Conservation (phyloP, 2,888 invertebrate genomes). For the Meganola albula region DNA sequence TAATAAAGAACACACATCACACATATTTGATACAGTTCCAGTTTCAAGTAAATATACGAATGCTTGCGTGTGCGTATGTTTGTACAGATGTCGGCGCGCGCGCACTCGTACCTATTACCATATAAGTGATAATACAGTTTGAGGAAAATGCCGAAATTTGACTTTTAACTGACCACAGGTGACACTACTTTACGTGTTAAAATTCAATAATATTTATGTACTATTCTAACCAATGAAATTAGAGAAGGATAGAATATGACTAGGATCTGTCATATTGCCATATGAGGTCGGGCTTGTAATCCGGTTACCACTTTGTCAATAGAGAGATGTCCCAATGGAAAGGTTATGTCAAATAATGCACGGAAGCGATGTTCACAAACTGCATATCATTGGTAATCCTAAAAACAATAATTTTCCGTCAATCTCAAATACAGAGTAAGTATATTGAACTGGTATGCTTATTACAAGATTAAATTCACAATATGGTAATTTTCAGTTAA, state of each 20-base stretch:
- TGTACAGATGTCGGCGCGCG: conserved; percentile 49
- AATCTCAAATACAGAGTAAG: conserved; percentile 3
- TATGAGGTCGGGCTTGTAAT: conserved; percentile 21
- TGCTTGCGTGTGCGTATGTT: conserved; percentile 30
- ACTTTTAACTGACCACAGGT: conserved; percentile 41
- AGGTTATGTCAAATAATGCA: conserved; percentile 43
- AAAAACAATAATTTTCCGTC: neutral
- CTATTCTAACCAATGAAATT: conserved; percentile 9
- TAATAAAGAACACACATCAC: conserved; percentile 6
- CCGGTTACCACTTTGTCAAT: conserved; percentile 37
- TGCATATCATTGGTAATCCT: no score
- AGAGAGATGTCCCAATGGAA: conserved; percentile 35
- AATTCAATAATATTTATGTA: conserved; percentile 10
- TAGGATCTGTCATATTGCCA: conserved; percentile 22
- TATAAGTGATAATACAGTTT: conserved; percentile 55
- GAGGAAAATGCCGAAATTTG: conserved; percentile 61
- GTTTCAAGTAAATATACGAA: conserved; percentile 16
- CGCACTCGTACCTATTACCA: conserved; percentile 62
- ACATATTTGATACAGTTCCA: conserved; percentile 43
- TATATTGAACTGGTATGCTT: conserved; percentile 14
- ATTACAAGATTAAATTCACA: conserved; percentile 12
- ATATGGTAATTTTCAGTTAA: conserved; percentile 23
- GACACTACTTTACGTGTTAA: conserved; percentile 47
- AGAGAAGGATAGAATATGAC: conserved; percentile 14
- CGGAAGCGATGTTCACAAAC: conserved; percentile 18